Conservation (phyloP, 1,140 invertebrate genomes). For the Drosophila aff. region DNA sequence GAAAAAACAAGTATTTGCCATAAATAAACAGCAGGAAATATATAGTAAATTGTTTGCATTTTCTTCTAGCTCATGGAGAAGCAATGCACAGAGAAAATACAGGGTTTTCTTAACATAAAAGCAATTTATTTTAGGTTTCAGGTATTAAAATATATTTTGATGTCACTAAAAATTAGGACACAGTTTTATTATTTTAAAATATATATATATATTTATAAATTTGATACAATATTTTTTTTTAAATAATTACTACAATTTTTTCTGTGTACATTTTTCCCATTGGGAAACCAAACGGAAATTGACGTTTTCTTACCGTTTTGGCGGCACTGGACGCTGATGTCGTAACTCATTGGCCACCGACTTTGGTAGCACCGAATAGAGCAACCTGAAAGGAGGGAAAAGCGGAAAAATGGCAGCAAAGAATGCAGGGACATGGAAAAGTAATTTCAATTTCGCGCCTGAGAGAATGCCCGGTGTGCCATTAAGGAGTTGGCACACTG, state of each 20-base stretch:
- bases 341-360: conserved; percentile 96
- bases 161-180: no score
- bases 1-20: conserved; percentile 41
- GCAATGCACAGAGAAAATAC: conserved; percentile 1
- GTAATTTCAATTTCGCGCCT: conserved; percentile 82
- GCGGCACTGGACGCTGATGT: conserved; percentile 94
- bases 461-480: conserved; percentile 60
- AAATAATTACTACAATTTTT: conserved; percentile 8
- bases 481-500: conserved; percentile 58
- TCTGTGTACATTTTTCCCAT: conserved; percentile 13
- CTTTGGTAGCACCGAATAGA: conserved; percentile 97
- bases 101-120: not conserved
- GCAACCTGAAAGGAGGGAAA: conserved; percentile 87
- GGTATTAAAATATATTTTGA: not conserved
- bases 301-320: conserved; percentile 86
- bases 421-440: conserved; percentile 57
- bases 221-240: not conserved
- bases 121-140: not conserved
- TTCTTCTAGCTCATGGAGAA: not conserved
- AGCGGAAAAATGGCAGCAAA: conserved; percentile 17
- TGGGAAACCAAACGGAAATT: conserved; percentile 23
- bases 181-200: not conserved
- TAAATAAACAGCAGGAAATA: conserved; percentile 68
- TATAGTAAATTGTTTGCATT: conserved; percentile 60
- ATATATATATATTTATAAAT: no score